Percentiles rank a stretch among this genome's conserved stretches.
phyloP scores from a whole-genome alignment of 2,888 invertebrate species.

The Tetropium fuscum region DNA sequence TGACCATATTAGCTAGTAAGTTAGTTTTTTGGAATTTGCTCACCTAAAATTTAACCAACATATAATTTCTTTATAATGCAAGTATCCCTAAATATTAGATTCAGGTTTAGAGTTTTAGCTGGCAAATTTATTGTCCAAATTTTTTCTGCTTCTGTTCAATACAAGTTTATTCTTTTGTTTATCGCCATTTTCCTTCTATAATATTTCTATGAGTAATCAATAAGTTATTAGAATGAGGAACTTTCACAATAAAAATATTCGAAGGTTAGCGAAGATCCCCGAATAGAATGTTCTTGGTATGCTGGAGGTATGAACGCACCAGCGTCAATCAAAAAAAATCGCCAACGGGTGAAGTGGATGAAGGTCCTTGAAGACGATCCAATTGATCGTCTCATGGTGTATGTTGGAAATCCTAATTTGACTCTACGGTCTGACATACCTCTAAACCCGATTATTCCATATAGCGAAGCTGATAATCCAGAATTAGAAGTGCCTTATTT shows the following conservation, averaged over 20 bases:
- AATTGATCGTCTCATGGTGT: conserved; percentile 77
- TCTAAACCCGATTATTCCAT: conserved; percentile 73
- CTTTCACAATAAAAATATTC: background rate
- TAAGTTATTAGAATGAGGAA: too few species aligned
- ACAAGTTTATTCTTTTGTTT: too few species aligned
- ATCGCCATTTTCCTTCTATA: too few species aligned
- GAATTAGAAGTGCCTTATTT: conserved; percentile 72
- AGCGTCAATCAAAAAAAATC: conserved; percentile 62
- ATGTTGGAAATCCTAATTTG: conserved; percentile 76
- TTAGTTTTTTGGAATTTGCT: too few species aligned
- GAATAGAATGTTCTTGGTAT: conserved; percentile 89
- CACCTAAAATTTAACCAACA: too few species aligned
- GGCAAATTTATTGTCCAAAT: too few species aligned
- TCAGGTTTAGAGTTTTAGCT: too few species aligned
- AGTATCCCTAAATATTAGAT: too few species aligned
- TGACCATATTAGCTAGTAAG: too few species aligned
- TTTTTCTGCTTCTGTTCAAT: too few species aligned
- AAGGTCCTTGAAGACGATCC: conserved; percentile 69
- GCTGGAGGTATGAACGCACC: conserved; percentile 79
- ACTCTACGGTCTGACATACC: conserved; percentile 79
- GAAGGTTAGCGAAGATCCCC: conserved; percentile 81
- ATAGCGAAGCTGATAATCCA: conserved; percentile 70
- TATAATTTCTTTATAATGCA: too few species aligned
- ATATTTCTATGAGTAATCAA: too few species aligned
- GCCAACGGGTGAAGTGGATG: conserved; percentile 57